A percentile compares a stretch with the other conserved stretches of the same genome.
Evolutionary conservation across 1,140 invertebrate species (phyloP).

Genomic region (Trachymyrmex cornetzi): DNA sequence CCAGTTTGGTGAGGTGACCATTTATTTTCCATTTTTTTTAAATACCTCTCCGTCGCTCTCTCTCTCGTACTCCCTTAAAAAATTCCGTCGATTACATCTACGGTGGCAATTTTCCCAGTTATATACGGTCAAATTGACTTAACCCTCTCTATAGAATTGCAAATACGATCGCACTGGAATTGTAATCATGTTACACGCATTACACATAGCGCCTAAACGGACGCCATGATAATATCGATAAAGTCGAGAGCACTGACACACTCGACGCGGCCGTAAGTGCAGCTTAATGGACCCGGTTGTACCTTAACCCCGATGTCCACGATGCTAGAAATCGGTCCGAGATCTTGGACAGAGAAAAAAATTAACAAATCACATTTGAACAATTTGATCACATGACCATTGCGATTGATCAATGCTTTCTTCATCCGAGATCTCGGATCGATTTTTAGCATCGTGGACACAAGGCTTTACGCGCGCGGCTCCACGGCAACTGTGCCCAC

Average conservation of each 20-base stretch:
- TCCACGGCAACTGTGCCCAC: conserved; percentile 2
- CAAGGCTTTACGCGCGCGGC: background rate
- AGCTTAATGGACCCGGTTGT: conserved; percentile 51
- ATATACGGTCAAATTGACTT: conserved; percentile 38
- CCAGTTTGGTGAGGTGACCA: background rate
- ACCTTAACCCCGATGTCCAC: background rate
- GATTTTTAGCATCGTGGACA: no score
- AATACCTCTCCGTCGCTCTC: no score
- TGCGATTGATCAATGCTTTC: no score
- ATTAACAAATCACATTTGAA: no score
- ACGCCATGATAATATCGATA: conserved; percentile 55
- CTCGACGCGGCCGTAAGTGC: conserved; percentile 49
- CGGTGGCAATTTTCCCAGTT: conserved; percentile 32
- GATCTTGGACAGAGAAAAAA: no score
- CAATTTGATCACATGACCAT: no score
- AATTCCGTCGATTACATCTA: background rate
- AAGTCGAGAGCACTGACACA: conserved; percentile 22
- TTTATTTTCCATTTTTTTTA: background rate
- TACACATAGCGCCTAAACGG: conserved; percentile 30
- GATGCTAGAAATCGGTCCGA: no score
- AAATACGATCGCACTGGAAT: conserved; percentile 42
- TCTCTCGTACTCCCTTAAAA: background rate
- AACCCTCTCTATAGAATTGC: conserved; percentile 28
- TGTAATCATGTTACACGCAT: conserved; percentile 54
- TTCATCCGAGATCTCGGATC: no score